Conservation (phyloP, 2,888 invertebrate genomes). For the Drosophila paramelanica region DNA sequence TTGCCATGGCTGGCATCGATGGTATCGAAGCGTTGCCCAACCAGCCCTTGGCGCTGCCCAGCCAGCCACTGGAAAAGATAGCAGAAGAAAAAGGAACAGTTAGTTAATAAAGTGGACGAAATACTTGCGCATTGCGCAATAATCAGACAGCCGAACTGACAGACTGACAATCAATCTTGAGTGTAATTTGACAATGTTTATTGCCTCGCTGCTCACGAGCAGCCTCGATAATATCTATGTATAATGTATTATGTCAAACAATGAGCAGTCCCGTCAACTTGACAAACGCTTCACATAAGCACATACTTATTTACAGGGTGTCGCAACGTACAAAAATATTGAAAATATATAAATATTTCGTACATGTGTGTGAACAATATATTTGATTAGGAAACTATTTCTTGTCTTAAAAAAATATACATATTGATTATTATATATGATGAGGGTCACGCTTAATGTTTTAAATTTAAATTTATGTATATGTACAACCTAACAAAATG, state of each 20-base stretch:
- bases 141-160: conserved; percentile 27
- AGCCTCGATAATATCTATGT: conserved; percentile 33
- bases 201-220: conserved; percentile 39
- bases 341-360: too few species aligned
- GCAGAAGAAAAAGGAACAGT: conserved; percentile 27
- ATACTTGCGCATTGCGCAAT: conserved; percentile 11
- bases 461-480: too few species aligned
- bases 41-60: conserved; percentile 95
- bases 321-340: not conserved
- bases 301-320: conserved; percentile 24
- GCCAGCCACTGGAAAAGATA: conserved; percentile 88
- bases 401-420: too few species aligned
- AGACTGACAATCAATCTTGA: conserved; percentile 63
- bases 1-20: conserved; percentile 85
- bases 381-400: too few species aligned
- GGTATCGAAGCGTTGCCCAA: conserved; percentile 86
- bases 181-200: conserved; percentile 59
- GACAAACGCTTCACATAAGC: conserved; percentile 36
- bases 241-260: conserved; percentile 57
- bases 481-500: too few species aligned
- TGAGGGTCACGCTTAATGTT: too few species aligned
- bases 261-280: conserved; percentile 49
- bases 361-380: too few species aligned
- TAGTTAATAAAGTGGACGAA: conserved; percentile 34
- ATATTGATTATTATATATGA: too few species aligned